Evolutionary conservation across 2,888 invertebrate genomes (phyloP).

Genomic region (Platycheirus albimanus): DNA sequence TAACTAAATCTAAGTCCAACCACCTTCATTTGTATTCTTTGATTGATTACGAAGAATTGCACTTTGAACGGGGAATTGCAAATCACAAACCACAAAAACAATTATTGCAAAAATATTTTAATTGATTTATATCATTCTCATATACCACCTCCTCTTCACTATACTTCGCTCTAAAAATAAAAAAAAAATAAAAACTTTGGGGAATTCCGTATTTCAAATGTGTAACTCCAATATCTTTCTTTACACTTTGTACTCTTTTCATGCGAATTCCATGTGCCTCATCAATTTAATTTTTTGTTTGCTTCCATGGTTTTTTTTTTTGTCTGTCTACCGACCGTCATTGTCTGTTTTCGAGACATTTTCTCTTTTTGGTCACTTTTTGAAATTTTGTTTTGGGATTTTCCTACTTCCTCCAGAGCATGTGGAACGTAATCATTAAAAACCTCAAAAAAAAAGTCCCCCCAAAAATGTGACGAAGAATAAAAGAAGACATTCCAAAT

Average conservation of each 20-base stretch:
- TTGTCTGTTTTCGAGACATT: conserved; percentile 20
- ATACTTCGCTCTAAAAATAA: background rate
- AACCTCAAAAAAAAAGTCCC: conserved; percentile 6
- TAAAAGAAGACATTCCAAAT: conserved; percentile 25
- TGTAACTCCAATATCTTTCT: conserved; percentile 61
- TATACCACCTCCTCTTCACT: background rate
- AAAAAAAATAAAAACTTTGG: conserved; percentile 31
- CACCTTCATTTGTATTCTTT: too few species aligned
- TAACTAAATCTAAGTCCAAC: too few species aligned
- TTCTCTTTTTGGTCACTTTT: conserved; percentile 4
- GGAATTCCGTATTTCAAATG: conserved; percentile 71
- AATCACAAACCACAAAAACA: background rate
- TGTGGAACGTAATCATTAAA: background rate
- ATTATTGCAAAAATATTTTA: background rate
- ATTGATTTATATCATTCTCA: background rate
- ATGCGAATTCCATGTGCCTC: conserved; percentile 29
- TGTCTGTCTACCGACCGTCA: conserved; percentile 4
- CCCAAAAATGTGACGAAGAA: background rate
- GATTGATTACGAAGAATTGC: background rate
- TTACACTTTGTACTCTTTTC: conserved; percentile 14
- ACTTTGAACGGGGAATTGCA: background rate
- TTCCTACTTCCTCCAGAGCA: conserved; percentile 14
- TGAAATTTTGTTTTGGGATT: conserved; percentile 48
- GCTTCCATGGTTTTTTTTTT: too few species aligned
- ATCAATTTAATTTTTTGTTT: too few species aligned